Conservation (phyloP, 2,888 invertebrate species). For the Thymelicus lineola region DNA sequence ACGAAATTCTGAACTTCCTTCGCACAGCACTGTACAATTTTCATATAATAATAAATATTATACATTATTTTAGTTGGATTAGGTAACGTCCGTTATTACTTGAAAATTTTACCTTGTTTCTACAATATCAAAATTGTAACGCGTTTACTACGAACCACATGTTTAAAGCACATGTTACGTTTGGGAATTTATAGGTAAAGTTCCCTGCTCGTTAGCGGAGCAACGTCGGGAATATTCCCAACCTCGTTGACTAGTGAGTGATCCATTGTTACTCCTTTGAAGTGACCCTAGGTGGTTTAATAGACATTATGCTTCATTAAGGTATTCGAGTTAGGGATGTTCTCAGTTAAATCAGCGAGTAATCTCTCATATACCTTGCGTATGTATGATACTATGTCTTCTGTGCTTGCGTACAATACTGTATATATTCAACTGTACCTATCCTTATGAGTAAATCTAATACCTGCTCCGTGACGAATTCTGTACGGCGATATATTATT, state of each 20-base stretch:
- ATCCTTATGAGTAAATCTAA: no score
- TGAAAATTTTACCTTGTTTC: neutral
- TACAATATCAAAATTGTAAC: neutral
- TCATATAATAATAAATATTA: neutral
- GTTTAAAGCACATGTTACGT: slow-evolving; percentile 5
- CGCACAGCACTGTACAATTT: neutral
- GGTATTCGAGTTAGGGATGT: no score
- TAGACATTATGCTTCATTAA: slow-evolving; percentile 1
- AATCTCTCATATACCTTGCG: no score
- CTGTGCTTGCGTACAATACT: no score
- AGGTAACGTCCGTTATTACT: neutral
- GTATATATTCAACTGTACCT: no score
- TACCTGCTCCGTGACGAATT: no score
- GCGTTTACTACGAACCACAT: neutral
- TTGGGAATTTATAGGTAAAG: slow-evolving; percentile 45
- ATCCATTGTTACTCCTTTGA: neutral
- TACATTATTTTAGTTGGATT: neutral
- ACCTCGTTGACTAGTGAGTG: neutral
- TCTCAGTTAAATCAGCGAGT: no score
- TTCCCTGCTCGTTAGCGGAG: slow-evolving; percentile 31
- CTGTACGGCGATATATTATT: no score
- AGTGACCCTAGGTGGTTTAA: slow-evolving; percentile 1
- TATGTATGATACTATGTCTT: no score
- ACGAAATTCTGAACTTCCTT: neutral
- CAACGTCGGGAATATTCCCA: slow-evolving; percentile 3